These are phyloP conservation scores for Saccopteryx bilineata DNA, from an alignment of 2,113 vertebrate species.

Conservation along the genomic window DNA sequence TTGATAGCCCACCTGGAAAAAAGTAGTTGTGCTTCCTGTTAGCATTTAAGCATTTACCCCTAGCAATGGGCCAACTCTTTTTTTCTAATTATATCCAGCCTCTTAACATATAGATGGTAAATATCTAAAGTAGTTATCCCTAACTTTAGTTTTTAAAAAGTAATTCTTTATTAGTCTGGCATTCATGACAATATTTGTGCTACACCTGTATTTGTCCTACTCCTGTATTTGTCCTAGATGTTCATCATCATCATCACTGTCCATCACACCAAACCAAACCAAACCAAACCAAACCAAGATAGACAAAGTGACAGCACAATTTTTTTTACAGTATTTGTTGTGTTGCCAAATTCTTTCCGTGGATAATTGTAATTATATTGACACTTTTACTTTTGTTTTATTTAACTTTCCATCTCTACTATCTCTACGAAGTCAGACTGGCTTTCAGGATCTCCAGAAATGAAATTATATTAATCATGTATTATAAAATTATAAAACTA, in stretches of 20 bases:
- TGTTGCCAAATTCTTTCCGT: background rate
- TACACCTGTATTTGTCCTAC: background rate
- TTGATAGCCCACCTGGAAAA: slow-evolving; percentile 22
- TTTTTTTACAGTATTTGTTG: background rate
- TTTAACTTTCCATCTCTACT: background rate
- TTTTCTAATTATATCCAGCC: background rate
- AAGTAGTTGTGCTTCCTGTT: slow-evolving; percentile 12
- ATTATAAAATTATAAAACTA: background rate
- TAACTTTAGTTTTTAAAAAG: background rate
- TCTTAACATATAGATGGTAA: slow-evolving; percentile 4
- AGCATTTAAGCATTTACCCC: slow-evolving; percentile 5
- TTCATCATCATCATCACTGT: background rate
- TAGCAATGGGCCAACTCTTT: background rate
- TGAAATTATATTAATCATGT: background rate
- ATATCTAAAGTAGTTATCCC: background rate
- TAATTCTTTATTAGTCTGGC: background rate
- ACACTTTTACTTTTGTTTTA: slow-evolving; percentile 20
- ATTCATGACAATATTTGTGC: background rate
- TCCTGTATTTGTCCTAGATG: background rate
- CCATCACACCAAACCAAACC: background rate
- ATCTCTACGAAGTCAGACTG: background rate
- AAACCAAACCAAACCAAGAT: background rate
- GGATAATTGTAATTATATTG: background rate
- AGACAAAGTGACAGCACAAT: background rate
- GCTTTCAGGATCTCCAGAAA: background rate